Evolutionary conservation across 2,797 vertebrate species (phyloP), one percentile per base, ranked within the genome.

Genomic region (Urophycis tenuis): DNA sequence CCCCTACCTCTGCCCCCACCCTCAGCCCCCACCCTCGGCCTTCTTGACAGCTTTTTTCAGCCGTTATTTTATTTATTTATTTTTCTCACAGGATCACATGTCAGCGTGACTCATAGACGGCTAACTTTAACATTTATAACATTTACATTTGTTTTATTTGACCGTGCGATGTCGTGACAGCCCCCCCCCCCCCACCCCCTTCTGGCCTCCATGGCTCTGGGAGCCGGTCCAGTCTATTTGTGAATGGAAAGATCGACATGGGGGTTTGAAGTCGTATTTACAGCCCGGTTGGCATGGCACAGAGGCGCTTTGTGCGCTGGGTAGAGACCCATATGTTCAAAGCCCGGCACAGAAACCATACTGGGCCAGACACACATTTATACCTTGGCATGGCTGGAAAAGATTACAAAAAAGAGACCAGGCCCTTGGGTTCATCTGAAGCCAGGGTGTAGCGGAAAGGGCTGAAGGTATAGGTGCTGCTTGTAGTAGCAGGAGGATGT

Each of bases 1-100:
- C 36, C 36, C 22, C 53, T 1, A 60, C 22, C 49, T 60, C 49
- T n/a, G 49, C 60, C 60, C n/a, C n/a, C n/a, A n/a, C n/a, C n/a
- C n/a, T n/a, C 60, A 64, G 11, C 29, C 25, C 53, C 31, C 17
- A 17, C 9, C 39, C 77, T 77, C 84, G 81, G 82, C 76, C 81
- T 86, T 89, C 92, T 90, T 90, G n/a, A 88, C 90, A 88, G 81
- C 88, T 84, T 88, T 85, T 89, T 85, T n/a, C n/a, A n/a, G n/a
- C 91, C 83, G 87, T 91, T 91, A 92, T n/a, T 60, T 60, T 60
- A 60, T 60, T 60, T 60, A 60, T 6, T n/a, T n/a, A n/a, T 60
- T 60, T 29, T 67, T 29, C 29, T 64, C 12, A 10, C 53, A 9
- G n/a, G 53, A 64, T 67, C 60, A 67, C 5, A 67, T 71, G 93